Conservation (phyloP, 1,140 invertebrate species). For the Rhagoletis pomonella region DNA sequence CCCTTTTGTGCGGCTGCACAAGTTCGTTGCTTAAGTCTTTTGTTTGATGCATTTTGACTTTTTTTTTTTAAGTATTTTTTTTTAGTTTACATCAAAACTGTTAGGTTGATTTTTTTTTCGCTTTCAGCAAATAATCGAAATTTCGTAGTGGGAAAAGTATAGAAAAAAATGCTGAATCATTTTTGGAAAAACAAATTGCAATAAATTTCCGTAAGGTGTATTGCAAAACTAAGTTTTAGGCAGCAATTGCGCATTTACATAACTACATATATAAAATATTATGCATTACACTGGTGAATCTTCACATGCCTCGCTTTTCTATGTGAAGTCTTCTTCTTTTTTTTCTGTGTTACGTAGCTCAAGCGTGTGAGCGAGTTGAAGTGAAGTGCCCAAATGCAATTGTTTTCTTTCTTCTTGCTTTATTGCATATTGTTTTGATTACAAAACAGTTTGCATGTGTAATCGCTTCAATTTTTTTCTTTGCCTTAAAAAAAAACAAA, state of each 20-base stretch:
- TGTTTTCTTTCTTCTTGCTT: not conserved
- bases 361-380: constrained; percentile 29
- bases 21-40: constrained; percentile 66
- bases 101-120: not conserved
- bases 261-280: not conserved
- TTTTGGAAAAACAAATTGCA: not conserved
- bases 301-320: not conserved
- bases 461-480: not conserved
- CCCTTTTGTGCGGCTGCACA: constrained; percentile 53
- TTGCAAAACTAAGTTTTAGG: not conserved
- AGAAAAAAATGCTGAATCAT: not conserved
- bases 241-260: not conserved
- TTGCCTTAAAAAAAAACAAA: not conserved
- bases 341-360: not conserved
- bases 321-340: not conserved
- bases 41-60: constrained; percentile 49
- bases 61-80: not conserved
- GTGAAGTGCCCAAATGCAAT: not conserved
- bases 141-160: not conserved
- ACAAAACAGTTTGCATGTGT: constrained; percentile 13
- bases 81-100: not conserved
- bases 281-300: not conserved
- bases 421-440: not conserved
- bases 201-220: not conserved
- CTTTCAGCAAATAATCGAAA: not conserved